Base-by-base conservation (phyloP, 2,888 invertebrate genomes). In the Chorisops tibialis region DNA sequence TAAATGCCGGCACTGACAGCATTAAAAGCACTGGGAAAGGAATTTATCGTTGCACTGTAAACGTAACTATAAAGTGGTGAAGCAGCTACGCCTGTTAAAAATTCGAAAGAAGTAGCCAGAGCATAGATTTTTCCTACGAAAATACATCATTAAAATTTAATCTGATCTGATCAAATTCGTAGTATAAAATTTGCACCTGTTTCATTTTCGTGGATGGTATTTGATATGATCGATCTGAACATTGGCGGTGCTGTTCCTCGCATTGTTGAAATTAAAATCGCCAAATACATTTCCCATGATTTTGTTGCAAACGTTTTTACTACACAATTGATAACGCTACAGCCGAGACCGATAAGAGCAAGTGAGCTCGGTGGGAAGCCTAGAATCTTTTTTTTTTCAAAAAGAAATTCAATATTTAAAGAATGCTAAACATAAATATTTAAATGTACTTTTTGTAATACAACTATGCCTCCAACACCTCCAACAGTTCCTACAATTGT, bases 31-130 rank as follows among this genome's bases (percentile, higher is more conserved):
- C 85, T 85, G 0, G 87, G 84, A 72, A 84, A 81, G 2, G 35
- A 66, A 7, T 61, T 66, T 3, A 77, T 73, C 69, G 59, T 77
- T 59, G 62, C 84, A 72, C 16, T 79, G 68, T 89, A 91, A 3
- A 89, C 74, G 1, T 81, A 72, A 37, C 84, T 86, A 73, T 85
- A 91, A 0, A 88, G 64, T 0, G 87, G 81, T 1, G 86, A 81
- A 6, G 86, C 81, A 1, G 83, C 70, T 45, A 89, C 73, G 0
- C 86, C 86, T 12, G 84, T 80, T 11, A 84, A 66, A 18, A 86
- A 84, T 76, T 89, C 89, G 59, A 87, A 72, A 0, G 85, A 83
- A 3, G 87, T 83, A 66, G 86, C 83, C 58, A 89, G 73, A 0
- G 89, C 84, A 70, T 87, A 89, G n/a, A 88, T 81, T 78, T 87